Percentiles rank a stretch among this genome's conserved stretches.
Evolutionary conservation across 2,113 vertebrate species (phyloP).

Genomic region (Ahaetulla prasina): DNA sequence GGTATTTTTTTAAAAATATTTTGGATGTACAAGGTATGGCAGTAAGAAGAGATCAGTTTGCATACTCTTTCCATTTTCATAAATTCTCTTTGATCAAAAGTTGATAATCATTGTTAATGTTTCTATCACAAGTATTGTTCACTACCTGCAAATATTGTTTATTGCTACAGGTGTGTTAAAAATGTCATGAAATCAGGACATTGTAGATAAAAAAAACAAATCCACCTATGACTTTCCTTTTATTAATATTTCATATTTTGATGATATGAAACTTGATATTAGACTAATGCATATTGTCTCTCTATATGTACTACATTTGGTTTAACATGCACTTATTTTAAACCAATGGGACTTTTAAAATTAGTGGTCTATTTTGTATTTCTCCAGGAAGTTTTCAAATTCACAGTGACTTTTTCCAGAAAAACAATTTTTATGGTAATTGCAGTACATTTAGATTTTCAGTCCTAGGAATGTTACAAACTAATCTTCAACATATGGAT

Average conservation of each 20-base stretch:
- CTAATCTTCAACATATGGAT: neutral
- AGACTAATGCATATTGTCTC: neutral
- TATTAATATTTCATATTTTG: neutral
- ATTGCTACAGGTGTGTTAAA: neutral
- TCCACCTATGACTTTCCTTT: neutral
- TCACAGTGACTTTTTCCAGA: neutral
- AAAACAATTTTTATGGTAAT: neutral
- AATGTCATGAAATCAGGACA: neutral
- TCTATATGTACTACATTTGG: neutral
- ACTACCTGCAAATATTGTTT: neutral
- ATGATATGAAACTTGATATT: neutral
- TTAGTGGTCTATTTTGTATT: neutral
- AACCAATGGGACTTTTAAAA: neutral
- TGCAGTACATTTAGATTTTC: neutral
- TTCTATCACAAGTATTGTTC: neutral
- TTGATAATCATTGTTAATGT: constrained; percentile 32
- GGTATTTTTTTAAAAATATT: neutral
- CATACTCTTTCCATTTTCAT: neutral
- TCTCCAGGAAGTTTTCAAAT: neutral
- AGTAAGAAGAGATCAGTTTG: constrained; percentile 44
- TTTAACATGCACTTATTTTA: neutral
- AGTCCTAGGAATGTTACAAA: neutral
- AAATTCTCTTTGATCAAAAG: constrained; percentile 5
- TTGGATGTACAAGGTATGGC: neutral
- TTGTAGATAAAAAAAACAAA: constrained; percentile 33